phyloP scores from a whole-genome alignment of 2,113 vertebrate genomes.

The Rhagologus leucostigma region DNA sequence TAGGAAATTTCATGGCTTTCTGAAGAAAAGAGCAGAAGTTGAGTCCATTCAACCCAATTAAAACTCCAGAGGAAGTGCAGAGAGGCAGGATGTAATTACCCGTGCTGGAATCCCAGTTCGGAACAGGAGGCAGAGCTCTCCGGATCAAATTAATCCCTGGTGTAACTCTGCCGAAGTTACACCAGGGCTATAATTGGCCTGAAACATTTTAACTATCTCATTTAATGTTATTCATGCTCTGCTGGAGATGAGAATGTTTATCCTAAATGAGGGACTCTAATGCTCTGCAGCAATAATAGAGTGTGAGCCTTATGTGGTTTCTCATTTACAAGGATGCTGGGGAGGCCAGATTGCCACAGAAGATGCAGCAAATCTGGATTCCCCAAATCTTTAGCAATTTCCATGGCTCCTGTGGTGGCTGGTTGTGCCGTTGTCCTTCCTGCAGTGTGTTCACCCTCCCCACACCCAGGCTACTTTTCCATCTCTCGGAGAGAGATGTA shows the following conservation, averaged over 20 bases:
- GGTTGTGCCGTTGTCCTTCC: neutral
- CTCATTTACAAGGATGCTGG: constrained; percentile 54
- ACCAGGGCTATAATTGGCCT: constrained; percentile 59
- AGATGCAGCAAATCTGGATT: constrained; percentile 17
- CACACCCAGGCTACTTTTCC: neutral
- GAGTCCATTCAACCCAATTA: constrained; percentile 61
- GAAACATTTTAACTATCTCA: constrained; percentile 70
- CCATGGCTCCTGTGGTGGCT: neutral
- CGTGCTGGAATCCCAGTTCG: constrained; percentile 37
- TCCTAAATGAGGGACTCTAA: constrained; percentile 66
- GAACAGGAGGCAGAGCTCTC: constrained; percentile 54
- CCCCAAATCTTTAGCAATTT: constrained; percentile 16
- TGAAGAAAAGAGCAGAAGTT: neutral
- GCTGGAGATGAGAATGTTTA: constrained; percentile 70
- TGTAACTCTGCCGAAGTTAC: constrained; percentile 53
- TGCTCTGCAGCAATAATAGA: constrained; percentile 52
- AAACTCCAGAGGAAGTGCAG: constrained; percentile 51
- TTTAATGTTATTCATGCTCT: constrained; percentile 71
- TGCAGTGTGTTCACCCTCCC: neutral
- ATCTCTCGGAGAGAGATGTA: neutral
- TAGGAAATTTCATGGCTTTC: neutral
- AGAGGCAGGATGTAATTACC: constrained; percentile 58
- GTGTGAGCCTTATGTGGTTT: constrained; percentile 36
- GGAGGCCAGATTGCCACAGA: constrained; percentile 35
- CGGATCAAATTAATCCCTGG: constrained; percentile 57